phyloP scores from a whole-genome alignment of 2,797 vertebrate genomes.

The Acipenser transmontanus region DNA sequence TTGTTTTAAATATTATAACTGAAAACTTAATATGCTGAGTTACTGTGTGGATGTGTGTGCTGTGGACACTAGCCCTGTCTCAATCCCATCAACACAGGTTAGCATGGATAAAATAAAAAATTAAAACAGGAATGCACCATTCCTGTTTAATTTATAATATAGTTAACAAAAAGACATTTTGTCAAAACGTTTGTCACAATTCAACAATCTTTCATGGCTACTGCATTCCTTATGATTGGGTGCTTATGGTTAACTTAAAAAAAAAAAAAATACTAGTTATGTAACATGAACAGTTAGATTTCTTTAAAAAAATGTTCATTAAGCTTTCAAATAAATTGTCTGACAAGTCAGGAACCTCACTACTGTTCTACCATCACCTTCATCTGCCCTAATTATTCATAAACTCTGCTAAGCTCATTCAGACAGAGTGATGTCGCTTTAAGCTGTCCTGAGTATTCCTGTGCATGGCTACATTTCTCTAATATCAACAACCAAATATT shows the following conservation, averaged over 20 bases:
- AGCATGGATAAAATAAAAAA: conserved; percentile 7
- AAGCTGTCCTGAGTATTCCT: not conserved
- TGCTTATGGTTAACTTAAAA: no score
- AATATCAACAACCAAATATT: not conserved
- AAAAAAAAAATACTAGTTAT: no score
- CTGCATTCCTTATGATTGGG: no score
- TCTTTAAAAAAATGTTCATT: not conserved
- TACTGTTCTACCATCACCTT: no score
- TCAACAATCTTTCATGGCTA: no score
- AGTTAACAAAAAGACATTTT: no score
- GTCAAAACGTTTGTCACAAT: no score
- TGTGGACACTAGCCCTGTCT: not conserved
- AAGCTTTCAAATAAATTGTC: not conserved
- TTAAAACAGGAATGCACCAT: not conserved
- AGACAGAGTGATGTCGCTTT: not conserved
- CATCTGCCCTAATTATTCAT: no score
- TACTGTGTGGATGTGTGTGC: not conserved
- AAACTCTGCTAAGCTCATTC: not conserved
- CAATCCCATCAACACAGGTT: conserved; percentile 6
- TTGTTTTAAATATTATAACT: no score
- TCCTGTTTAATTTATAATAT: no score
- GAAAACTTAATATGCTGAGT: no score
- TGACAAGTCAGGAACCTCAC: no score
- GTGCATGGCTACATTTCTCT: not conserved
- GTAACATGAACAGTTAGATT: not conserved